Conservation (phyloP, 1,140 invertebrate species). For the Danaus plexippus region DNA sequence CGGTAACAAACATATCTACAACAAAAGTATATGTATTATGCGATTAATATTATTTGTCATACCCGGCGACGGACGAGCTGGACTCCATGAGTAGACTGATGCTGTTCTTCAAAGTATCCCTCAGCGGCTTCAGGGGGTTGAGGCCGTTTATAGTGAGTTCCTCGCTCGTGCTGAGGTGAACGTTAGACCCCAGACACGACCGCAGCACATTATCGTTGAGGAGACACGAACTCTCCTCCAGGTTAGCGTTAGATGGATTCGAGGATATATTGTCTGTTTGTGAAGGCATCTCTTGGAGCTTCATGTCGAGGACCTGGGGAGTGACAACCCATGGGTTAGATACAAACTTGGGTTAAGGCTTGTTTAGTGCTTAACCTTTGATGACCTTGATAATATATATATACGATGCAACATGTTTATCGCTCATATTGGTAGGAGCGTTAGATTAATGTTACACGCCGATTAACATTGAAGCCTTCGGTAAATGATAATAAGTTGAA, state of each 20-base stretch:
- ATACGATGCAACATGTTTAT: too few relatives aligned
- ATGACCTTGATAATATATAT: too few relatives aligned
- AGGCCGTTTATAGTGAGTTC: slow-evolving; percentile 44
- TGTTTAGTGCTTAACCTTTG: too few relatives aligned
- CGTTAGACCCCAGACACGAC: slow-evolving; percentile 47
- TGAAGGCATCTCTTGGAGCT: slow-evolving; percentile 49
- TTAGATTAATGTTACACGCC: too few relatives aligned
- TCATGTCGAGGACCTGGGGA: slow-evolving; percentile 53
- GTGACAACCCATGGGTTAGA: not conserved
- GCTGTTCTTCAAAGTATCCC: slow-evolving; percentile 57
- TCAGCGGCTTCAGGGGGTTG: slow-evolving; percentile 47
- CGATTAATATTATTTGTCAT: slow-evolving; percentile 12
- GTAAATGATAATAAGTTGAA: too few relatives aligned
- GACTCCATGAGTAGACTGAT: slow-evolving; percentile 61
- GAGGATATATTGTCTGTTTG: slow-evolving; percentile 32
- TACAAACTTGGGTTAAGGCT: not conserved
- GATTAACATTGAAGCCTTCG: too few relatives aligned
- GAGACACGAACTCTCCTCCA: slow-evolving; percentile 30
- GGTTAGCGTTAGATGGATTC: slow-evolving; percentile 21
- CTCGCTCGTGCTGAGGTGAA: slow-evolving; percentile 55
- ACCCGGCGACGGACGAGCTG: slow-evolving; percentile 36
- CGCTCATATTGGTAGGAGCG: too few relatives aligned
- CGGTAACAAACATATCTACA: too few relatives aligned
- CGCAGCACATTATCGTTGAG: slow-evolving; percentile 44
- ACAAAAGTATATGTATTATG: too few relatives aligned